Base-by-base conservation (phyloP, 2,888 invertebrate genomes). In the Flexamia atlantica region DNA sequence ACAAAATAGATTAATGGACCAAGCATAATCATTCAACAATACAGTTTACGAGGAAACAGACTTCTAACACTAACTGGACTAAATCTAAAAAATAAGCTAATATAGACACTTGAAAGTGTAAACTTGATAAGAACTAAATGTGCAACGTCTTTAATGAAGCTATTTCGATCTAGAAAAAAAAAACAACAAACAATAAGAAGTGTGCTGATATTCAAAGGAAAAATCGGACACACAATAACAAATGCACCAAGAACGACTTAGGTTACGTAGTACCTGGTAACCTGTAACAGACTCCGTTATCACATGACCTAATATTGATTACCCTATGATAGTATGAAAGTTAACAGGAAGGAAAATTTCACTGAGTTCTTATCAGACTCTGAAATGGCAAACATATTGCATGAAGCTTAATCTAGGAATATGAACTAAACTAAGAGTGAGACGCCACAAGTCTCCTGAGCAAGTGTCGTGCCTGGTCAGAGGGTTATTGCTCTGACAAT, bases 181-280 rank as follows among this genome's bases (percentile, higher is more conserved):
- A 7, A 57, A 57, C 20, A 57, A 57, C 3, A 17, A 64, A 28
- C 28, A 7, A 57, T 12, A 28, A 64, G 17, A 64, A 9, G 64
- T 28, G 30, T 64, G 28, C 14, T 30, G 64, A 72, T 72, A 40
- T 40, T 68, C 68, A 68, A 72, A 36, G 72, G 30, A 40, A 72
- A 68, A 28, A 72, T 72, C 23, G 42, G 42, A 72, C 68, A 64
- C 68, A 72, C 42, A 72, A 72, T 42, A 42, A 72, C 36, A 28
- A 76, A 76, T 57, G 79, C 53, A 79, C 76, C 36, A 57, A 79
- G 50, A 57, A 57, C 57, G 32, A 79, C 28, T 25, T 57, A 79
- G 79, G 79, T 79, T 57, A 79, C 79, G 17, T 32, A 57, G 50
- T 57, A 79, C 79, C 79, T 79, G 79, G 79, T 79, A 79, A 79